Conservation (phyloP, 2,888 invertebrate species). For the Andrena bicolor region DNA sequence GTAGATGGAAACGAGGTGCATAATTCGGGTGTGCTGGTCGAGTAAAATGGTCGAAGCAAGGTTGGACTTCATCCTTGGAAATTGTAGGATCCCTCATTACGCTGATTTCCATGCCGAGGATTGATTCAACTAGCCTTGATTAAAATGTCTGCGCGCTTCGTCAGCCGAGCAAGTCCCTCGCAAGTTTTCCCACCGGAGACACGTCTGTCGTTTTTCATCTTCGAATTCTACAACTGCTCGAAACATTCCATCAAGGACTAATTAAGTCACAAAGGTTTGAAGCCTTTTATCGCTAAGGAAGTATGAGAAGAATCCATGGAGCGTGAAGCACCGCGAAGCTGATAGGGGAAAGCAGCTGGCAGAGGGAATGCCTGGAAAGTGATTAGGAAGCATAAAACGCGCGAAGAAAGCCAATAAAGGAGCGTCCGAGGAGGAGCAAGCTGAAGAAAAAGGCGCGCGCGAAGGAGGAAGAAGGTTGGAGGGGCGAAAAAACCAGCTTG, state of each 20-base stretch:
- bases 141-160: constrained; percentile 15
- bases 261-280: no score
- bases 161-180: constrained; percentile 16
- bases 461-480: constrained; percentile 53
- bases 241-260: neutral
- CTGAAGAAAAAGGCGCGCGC: constrained; percentile 40
- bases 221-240: neutral
- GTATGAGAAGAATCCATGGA: neutral
- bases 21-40: no score
- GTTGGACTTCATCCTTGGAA: no score
- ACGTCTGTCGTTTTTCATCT: neutral
- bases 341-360: neutral
- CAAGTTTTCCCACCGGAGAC: neutral
- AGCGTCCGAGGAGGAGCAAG: constrained; percentile 12
- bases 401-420: constrained; percentile 32
- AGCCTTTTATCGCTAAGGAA: neutral
- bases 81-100: no score
- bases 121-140: constrained; percentile 6
- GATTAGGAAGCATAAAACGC: constrained; percentile 26
- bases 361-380: constrained; percentile 12
- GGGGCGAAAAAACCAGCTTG: constrained; percentile 47
- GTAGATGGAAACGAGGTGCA: no score
- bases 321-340: neutral
- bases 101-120: neutral
- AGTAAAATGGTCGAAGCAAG: no score